These are phyloP conservation scores for Vulpes lagopus DNA, from an alignment of 2,113 vertebrate species.

Conservation along the genomic window DNA sequence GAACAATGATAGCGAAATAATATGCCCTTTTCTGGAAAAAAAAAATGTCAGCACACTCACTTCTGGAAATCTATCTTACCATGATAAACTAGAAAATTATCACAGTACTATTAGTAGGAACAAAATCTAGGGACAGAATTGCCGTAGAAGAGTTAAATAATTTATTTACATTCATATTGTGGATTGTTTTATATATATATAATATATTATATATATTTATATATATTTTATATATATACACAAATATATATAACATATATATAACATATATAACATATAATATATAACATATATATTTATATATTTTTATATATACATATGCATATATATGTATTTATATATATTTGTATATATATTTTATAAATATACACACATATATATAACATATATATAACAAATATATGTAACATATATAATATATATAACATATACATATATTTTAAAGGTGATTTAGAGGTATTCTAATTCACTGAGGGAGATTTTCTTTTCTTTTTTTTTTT, in stretches of 20 bases:
- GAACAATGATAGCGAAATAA: background rate
- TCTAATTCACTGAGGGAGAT: background rate
- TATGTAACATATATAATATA: too few relatives aligned
- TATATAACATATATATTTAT: too few relatives aligned
- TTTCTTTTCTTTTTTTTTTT: background rate
- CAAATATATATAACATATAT: too few relatives aligned
- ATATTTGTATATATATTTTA: too few relatives aligned
- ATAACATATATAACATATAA: too few relatives aligned
- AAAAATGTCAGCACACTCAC: background rate
- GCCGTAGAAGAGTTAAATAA: background rate
- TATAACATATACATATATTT: too few relatives aligned
- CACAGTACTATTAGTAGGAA: background rate
- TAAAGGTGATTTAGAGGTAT: background rate
- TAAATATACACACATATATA: too few relatives aligned
- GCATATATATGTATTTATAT: too few relatives aligned
- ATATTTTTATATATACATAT: too few relatives aligned
- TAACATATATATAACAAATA: too few relatives aligned
- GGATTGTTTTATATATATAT: background rate
- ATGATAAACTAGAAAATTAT: background rate
- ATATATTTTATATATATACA: too few relatives aligned
- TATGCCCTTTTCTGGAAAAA: background rate
- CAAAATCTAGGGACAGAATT: background rate
- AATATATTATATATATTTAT: too few relatives aligned
- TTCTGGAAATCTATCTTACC: background rate
- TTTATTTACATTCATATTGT: background rate